Evolutionary conservation across 2,113 vertebrate species (phyloP).

Genomic region (Cyprinus carpio): DNA sequence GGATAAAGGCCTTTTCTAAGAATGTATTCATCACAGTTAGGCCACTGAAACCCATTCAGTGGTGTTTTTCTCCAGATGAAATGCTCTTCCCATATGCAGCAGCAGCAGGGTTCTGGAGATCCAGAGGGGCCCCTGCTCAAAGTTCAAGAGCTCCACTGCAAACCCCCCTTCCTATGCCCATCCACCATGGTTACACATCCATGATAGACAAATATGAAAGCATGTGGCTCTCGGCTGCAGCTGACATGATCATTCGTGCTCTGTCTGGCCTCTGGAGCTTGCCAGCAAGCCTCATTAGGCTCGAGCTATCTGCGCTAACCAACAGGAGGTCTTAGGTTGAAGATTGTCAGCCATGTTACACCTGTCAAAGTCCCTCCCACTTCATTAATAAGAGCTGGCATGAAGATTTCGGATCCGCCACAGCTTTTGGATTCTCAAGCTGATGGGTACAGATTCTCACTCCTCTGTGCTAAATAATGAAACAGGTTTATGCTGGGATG

Average conservation of each 20-base stretch:
- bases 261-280: conserved; percentile 33
- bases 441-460: conserved; percentile 25
- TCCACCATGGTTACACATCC: conserved; percentile 46
- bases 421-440: conserved; percentile 5
- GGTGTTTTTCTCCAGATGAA: conserved; percentile 27
- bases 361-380: conserved; percentile 38
- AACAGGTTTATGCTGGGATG: conserved; percentile 17
- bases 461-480: conserved; percentile 38
- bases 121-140: conserved; percentile 18
- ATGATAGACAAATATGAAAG: conserved; percentile 36
- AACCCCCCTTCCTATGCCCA: not conserved
- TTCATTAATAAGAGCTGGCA: conserved; percentile 10
- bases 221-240: conserved; percentile 20
- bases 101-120: conserved; percentile 13
- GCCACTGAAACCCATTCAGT: conserved; percentile 1
- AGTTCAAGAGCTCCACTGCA: conserved; percentile 28
- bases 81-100: conserved; percentile 4
- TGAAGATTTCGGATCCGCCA: not conserved
- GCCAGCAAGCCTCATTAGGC: conserved; percentile 48
- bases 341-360: conserved; percentile 49
- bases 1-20: conserved; percentile 1
- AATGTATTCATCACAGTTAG: conserved; percentile 1
- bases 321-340: conserved; percentile 43
- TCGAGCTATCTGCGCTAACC: conserved; percentile 32
- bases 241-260: conserved; percentile 30